These are phyloP conservation scores for Eudasyphora cyanicolor DNA, from an alignment of 2,888 invertebrate genomes.

Conservation along the genomic window DNA sequence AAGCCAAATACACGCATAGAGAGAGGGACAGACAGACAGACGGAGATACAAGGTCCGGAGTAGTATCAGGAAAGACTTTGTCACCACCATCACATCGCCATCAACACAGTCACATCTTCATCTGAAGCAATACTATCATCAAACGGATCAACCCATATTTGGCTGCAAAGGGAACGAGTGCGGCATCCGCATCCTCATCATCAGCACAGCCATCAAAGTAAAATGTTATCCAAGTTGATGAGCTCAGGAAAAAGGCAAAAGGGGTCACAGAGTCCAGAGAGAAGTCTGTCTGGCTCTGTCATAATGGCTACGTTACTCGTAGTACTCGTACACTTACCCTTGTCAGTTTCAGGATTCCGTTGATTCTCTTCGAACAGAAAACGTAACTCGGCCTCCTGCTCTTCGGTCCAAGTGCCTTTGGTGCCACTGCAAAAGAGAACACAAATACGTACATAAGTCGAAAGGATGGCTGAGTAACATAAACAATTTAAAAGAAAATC, in stretches of 20 bases:
- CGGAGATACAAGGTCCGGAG: not conserved
- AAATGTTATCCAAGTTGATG: constrained; percentile 7
- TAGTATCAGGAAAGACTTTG: not conserved
- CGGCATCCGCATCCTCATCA: not conserved
- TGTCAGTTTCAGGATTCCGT: constrained; percentile 84
- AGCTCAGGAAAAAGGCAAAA: not conserved
- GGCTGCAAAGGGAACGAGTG: not conserved
- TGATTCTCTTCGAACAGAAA: constrained; percentile 92
- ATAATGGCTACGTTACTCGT: not conserved
- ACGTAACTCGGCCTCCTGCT: constrained; percentile 92
- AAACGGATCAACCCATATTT: not conserved
- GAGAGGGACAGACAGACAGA: not conserved
- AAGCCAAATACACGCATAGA: constrained; percentile 37
- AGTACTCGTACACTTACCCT: constrained; percentile 74
- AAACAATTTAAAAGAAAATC: constrained; percentile 30
- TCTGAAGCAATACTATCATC: not conserved
- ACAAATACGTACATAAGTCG: constrained; percentile 1
- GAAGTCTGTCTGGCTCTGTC: not conserved
- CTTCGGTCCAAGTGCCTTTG: constrained; percentile 88
- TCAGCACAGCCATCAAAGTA: constrained; percentile 17
- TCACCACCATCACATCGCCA: not conserved
- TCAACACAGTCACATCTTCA: not conserved
- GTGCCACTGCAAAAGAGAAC: constrained; percentile 71
- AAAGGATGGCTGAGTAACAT: not conserved
- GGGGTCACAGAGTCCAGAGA: not conserved